phyloP scores from a whole-genome alignment of 2,888 invertebrate species.

The Volucella zonaria region DNA sequence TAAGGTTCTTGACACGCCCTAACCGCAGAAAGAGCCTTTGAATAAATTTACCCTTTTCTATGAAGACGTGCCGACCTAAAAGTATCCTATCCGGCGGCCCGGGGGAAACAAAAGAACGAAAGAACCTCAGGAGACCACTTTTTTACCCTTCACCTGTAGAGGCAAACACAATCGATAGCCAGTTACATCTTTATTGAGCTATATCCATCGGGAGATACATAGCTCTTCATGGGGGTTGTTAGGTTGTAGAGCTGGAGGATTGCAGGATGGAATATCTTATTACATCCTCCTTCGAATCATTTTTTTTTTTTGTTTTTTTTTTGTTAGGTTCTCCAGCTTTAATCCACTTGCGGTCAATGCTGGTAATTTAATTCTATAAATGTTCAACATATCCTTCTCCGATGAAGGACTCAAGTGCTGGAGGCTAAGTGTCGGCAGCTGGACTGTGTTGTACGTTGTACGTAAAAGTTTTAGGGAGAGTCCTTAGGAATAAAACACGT shows the following conservation, averaged over 20 bases:
- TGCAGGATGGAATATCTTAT: conserved; percentile 14
- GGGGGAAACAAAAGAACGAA: not conserved
- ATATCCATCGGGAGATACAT: no score
- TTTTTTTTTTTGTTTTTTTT: not conserved
- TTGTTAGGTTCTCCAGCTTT: not conserved
- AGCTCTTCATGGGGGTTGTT: no score
- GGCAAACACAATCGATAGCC: not conserved
- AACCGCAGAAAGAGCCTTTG: not conserved
- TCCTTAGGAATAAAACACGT: conserved; percentile 31
- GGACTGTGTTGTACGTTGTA: not conserved
- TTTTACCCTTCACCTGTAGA: not conserved
- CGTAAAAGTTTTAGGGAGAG: not conserved
- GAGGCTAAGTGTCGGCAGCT: not conserved
- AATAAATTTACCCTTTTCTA: conserved; percentile 15
- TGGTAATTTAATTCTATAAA: conserved; percentile 45
- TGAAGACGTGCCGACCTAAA: not conserved
- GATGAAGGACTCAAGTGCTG: not conserved
- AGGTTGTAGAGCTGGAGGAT: not conserved
- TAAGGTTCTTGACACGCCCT: not conserved
- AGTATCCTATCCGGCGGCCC: no score
- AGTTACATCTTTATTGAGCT: no score
- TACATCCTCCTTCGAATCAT: not conserved
- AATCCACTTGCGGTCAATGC: conserved; percentile 31
- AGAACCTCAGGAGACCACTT: not conserved
- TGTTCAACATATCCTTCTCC: conserved; percentile 22